A percentile compares a stretch with the other conserved stretches of the same genome.
Evolutionary conservation across 1,140 invertebrate genomes (phyloP).

Genomic region (Hyles euphorbiae): DNA sequence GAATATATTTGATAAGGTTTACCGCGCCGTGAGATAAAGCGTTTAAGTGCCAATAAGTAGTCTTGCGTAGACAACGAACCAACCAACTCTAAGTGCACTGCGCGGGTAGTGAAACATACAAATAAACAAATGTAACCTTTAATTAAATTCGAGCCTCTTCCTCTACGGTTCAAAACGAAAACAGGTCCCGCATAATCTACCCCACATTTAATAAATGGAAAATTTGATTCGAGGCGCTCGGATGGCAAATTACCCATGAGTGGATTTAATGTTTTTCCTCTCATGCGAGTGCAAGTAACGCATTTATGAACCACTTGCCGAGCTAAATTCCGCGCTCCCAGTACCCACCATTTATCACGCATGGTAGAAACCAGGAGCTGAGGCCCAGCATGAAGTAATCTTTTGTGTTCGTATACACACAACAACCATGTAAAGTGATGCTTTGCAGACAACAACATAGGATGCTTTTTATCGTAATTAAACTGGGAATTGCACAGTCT

Average conservation of each 20-base stretch:
- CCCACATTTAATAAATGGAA: background rate
- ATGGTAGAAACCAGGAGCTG: slow-evolving; percentile 5
- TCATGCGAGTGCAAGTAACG: slow-evolving; percentile 11
- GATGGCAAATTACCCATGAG: slow-evolving; percentile 11
- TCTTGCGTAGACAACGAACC: slow-evolving; percentile 18
- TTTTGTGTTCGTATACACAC: background rate
- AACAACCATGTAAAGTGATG: slow-evolving; percentile 6
- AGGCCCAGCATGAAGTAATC: slow-evolving; percentile 10
- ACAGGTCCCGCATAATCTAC: background rate
- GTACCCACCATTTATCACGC: slow-evolving; percentile 9
- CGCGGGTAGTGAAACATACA: slow-evolving; percentile 11
- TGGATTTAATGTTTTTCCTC: background rate
- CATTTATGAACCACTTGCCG: slow-evolving; percentile 10
- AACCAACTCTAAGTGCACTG: slow-evolving; percentile 34
- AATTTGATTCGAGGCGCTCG: background rate
- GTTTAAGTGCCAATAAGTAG: slow-evolving; percentile 42
- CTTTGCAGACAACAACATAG: slow-evolving; percentile 9
- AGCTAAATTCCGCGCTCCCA: slow-evolving; percentile 13
- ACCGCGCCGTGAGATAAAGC: slow-evolving; percentile 43
- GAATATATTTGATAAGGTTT: slow-evolving; percentile 20
- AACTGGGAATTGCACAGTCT: background rate
- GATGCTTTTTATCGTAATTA: slow-evolving; percentile 13
- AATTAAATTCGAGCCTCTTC: background rate
- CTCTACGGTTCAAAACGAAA: slow-evolving; percentile 6
- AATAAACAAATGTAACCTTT: slow-evolving; percentile 14